Evolutionary conservation across 1,140 invertebrate genomes (phyloP).

Genomic region (Hydropsyche tenuis): DNA sequence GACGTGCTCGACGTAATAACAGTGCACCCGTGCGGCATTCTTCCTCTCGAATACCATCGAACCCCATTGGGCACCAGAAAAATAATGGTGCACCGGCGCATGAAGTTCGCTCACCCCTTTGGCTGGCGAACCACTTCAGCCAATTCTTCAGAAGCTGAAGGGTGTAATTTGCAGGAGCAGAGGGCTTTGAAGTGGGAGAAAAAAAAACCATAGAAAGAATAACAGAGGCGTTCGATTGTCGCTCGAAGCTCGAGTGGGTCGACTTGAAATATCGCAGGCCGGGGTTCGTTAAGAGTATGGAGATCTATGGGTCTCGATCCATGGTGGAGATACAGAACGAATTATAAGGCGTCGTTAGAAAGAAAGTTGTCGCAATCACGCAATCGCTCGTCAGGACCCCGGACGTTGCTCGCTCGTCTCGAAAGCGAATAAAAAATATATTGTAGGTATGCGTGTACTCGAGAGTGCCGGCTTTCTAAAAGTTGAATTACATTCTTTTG

Average conservation of each 20-base stretch:
- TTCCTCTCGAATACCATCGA: slow-evolving; percentile 28
- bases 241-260: too few relatives aligned
- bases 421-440: slow-evolving; percentile 8
- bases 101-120: slow-evolving; percentile 23
- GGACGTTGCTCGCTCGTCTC: neutral
- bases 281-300: too few relatives aligned
- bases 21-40: neutral
- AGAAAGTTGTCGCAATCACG: slow-evolving; percentile 18
- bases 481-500: neutral
- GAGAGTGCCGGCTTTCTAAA: slow-evolving; percentile 2
- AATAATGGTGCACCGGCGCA: slow-evolving; percentile 3
- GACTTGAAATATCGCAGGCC: too few relatives aligned
- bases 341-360: slow-evolving; percentile 7
- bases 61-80: neutral
- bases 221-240: too few relatives aligned
- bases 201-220: too few relatives aligned
- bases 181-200: too few relatives aligned
- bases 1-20: too few relatives aligned
- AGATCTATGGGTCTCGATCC: neutral
- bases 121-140: slow-evolving; percentile 7
- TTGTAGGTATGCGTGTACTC: too few relatives aligned
- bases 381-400: slow-evolving; percentile 17
- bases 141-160: slow-evolving; percentile 17
- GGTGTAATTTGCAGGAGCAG: slow-evolving; percentile 6
- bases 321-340: neutral